Conservation (phyloP, 2,113 vertebrate genomes). For the Arothron firmamentum region DNA sequence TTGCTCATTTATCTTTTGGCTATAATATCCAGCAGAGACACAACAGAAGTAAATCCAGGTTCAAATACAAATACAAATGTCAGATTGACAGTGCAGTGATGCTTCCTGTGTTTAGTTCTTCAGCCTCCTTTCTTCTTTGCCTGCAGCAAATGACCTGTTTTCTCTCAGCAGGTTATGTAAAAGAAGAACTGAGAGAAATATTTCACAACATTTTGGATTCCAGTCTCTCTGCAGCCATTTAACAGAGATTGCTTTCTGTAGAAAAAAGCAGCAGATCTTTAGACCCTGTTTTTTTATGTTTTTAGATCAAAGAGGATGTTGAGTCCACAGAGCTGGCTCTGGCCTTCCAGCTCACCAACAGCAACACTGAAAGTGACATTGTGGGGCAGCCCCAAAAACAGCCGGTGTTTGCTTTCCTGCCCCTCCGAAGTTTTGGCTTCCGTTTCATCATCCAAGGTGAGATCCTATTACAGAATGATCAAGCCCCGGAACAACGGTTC, state of each 20-base stretch:
- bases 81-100: neutral
- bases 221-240: neutral
- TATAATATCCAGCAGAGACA: no score
- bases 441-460: slow-evolving; percentile 79
- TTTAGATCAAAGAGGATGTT: slow-evolving; percentile 74
- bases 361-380: slow-evolving; percentile 27
- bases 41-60: slow-evolving; percentile 6
- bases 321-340: slow-evolving; percentile 76
- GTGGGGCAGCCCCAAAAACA: slow-evolving; percentile 71
- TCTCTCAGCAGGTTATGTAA: slow-evolving; percentile 22
- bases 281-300: neutral
- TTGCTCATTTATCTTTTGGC: slow-evolving; percentile 16
- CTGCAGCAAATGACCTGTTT: slow-evolving; percentile 11
- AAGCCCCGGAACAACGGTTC: neutral
- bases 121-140: slow-evolving; percentile 8
- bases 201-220: neutral
- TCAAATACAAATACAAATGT: neutral
- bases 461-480: neutral
- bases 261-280: neutral
- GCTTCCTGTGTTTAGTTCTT: slow-evolving; percentile 8
- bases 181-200: slow-evolving; percentile 5
- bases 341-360: slow-evolving; percentile 69
- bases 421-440: slow-evolving; percentile 78
- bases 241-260: neutral
- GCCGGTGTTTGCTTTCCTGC: slow-evolving; percentile 77